phyloP scores from a whole-genome alignment of 2,888 invertebrate species.

The Ichneumon xanthorius region DNA sequence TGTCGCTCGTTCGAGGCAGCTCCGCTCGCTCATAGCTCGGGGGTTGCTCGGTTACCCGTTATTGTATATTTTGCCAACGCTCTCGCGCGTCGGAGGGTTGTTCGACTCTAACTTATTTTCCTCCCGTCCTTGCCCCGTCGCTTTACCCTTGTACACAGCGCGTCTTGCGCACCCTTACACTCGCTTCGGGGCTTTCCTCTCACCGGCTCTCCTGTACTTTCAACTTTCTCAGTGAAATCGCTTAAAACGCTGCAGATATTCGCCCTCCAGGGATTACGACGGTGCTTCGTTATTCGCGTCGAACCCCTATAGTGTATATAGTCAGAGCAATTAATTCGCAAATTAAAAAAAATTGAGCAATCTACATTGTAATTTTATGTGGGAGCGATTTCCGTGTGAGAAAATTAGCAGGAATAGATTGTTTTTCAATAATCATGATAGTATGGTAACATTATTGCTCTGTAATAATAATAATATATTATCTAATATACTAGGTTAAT shows the following conservation, averaged over 20 bases:
- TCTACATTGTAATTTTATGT: not conserved
- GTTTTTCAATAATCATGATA: not conserved
- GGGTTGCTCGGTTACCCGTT: conserved; percentile 67
- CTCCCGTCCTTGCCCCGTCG: not conserved
- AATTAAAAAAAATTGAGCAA: not conserved
- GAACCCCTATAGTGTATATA: not conserved
- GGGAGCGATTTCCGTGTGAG: not conserved
- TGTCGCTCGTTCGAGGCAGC: conserved; percentile 55
- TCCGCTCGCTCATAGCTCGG: conserved; percentile 47
- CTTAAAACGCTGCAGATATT: conserved; percentile 28
- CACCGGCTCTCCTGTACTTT: not conserved
- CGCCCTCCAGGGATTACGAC: not conserved
- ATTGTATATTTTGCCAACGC: conserved; percentile 70
- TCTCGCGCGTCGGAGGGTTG: conserved; percentile 43
- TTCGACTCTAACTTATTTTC: conserved; percentile 40
- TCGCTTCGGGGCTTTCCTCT: not conserved
- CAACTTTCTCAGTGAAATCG: conserved; percentile 18
- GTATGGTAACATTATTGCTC: no score
- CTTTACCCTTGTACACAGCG: conserved; percentile 11
- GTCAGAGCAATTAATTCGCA: not conserved
- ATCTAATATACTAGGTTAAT: no score
- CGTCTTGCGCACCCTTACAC: conserved; percentile 31
- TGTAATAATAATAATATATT: no score
- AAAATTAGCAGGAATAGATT: not conserved
- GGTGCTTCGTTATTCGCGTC: not conserved